A percentile compares a stretch with the other conserved stretches of the same genome.
These are phyloP conservation scores for Idaea straminata DNA, from an alignment of 2,888 invertebrate species.

Conservation along the genomic window DNA sequence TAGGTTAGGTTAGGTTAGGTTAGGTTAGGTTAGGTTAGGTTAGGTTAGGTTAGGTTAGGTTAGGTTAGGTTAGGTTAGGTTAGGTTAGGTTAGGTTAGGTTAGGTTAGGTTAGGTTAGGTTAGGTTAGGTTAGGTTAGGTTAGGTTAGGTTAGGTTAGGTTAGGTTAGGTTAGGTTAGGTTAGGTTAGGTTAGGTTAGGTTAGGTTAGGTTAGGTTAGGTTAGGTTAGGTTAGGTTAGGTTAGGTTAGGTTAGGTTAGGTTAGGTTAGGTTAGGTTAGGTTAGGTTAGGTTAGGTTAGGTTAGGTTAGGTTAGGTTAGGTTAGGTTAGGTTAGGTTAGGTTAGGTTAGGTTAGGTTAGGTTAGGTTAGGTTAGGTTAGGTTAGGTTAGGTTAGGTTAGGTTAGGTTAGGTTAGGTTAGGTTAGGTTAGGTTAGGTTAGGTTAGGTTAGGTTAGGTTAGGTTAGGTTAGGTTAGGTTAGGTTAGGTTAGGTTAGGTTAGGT, in stretches of 20 bases:
- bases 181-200: constrained; percentile 23
- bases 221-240: constrained; percentile 3
- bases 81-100: constrained; percentile 18
- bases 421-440: constrained; percentile 21
- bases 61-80: constrained; percentile 15
- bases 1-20: constrained; percentile 19
- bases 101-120: constrained; percentile 22
- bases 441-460: too few relatives aligned
- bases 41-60: constrained; percentile 12
- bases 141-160: constrained; percentile 21
- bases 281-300: constrained; percentile 14
- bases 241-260: constrained; percentile 10
- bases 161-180: constrained; percentile 20
- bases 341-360: constrained; percentile 32
- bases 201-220: constrained; percentile 12
- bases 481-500: too few relatives aligned
- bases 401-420: constrained; percentile 22
- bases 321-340: constrained; percentile 29
- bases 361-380: constrained; percentile 29
- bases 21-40: constrained; percentile 14
- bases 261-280: constrained; percentile 17
- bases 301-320: constrained; percentile 30
- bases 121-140: constrained; percentile 19
- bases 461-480: too few relatives aligned
- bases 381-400: constrained; percentile 29